Base-by-base conservation (phyloP, 2,888 invertebrate genomes). In the Dolomedes plantarius region DNA sequence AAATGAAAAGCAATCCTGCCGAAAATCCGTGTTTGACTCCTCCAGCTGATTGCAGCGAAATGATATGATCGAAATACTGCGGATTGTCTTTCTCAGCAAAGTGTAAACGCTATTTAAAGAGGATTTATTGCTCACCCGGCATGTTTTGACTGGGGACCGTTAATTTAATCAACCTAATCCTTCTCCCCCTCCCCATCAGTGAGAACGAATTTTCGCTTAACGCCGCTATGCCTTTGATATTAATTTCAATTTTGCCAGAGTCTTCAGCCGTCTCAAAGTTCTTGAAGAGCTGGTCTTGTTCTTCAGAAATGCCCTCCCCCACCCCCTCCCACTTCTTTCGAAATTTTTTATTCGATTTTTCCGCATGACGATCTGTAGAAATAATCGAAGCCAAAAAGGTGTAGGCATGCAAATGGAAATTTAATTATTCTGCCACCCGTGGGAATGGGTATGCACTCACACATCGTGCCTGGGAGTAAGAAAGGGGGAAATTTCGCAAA, bases 401-500 rank as follows among this genome's bases (percentile, higher is more conserved):
- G 86, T 86, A 69, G 79, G 86, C 79, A 80, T 75, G 79, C 79
- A 86, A 86, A 86, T 86, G 86, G 79, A 86, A 86, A 86, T 86
- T 79, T 86, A 86, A 86, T 86, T 86, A 86, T 83, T 83, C 83
- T 72, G 32, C 77, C 65, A 83, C 31, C 23, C 76, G 13, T 32
- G 9, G 28, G 69, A 41, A 28, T 64, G 28, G 50, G 31, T 28
- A 67, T 50, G 81, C 65, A 79, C 69, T 79, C 71, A 39, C 71
- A 36, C 72, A 72, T 75, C 64, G 62, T 62, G 50, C 73, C 64
- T 64, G 31, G 28, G 67, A 29, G 39, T 56, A 31, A 31, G n/a
- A 27, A 13, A 29, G 32, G 29, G 11, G 16, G 46, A 19, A 64
- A 13, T 65, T 41, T 16, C 41, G 46, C 23, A 11, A 27, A 29